Evolutionary conservation across 2,113 vertebrate species (phyloP), one percentile per base, ranked within the genome.

Genomic region (Setophaga kirtlandii): DNA sequence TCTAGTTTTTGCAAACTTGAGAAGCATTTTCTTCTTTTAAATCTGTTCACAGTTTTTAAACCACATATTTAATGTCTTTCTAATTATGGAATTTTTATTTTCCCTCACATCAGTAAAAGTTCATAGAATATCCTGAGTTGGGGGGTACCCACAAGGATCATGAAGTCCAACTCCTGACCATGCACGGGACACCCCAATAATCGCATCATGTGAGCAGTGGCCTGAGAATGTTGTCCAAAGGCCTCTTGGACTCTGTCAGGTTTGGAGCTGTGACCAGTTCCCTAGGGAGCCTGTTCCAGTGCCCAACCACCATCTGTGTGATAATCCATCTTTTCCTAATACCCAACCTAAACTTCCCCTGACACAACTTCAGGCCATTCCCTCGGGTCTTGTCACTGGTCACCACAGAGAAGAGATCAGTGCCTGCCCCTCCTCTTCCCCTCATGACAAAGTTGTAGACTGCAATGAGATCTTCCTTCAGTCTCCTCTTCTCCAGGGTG

Each of bases 311-410:
- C 2, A 6, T 44, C 10, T 50, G 23, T 2, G 10, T 33, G 37
- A 27, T 33, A 19, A 81, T 22, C 18, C 31, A 33, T 6, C 2
- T 63, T 31, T 25, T 11, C 4, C 13, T 37, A 0, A 27, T 1
- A 33, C 1, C 22, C 37, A 22, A 1, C 21, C 21, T 46, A 46
- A 73, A 14, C 22, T 11, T 25, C 9, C 8, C 21, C 27, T 71
- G 1, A 13, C 39, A 31, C 25, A 62, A 0, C 2, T 63, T 31
- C 27, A 27, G 21, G 4, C 21, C 58, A 27, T 46, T 63, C 39
- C 13, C 17, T 17, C 0, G 0, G 23, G 11, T 53, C 10, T 14
- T 33, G 21, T 27, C 27, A 12, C 47, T 31, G 20, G 20, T 37
- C 37, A 37, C 21, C 21, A 17, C 2, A 53, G 47, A 71, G 24